These are phyloP conservation scores for Cryptoprocta ferox DNA, from an alignment of 2,797 vertebrate species.

Conservation along the genomic window DNA sequence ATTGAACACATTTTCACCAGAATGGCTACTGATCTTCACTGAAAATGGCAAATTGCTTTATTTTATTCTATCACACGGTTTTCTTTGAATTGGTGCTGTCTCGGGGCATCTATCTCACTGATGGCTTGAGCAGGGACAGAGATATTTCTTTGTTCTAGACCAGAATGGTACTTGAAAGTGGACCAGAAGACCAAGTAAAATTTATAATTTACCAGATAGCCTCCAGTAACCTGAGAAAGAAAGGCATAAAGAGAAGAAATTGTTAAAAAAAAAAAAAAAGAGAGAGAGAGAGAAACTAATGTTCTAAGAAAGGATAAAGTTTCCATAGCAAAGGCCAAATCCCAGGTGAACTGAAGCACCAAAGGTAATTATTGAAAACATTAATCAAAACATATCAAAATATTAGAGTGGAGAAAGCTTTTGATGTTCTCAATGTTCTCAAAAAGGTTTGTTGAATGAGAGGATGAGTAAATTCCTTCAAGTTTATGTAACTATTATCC, in stretches of 20 bases:
- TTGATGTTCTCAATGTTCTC: not conserved
- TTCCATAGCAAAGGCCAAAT: not conserved
- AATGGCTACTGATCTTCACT: constrained; percentile 19
- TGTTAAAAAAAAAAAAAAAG: not conserved
- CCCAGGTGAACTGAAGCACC: not conserved
- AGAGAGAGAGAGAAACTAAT: not conserved
- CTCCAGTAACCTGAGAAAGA: not conserved
- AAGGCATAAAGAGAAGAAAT: not conserved
- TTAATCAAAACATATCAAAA: not conserved
- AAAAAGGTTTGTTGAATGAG: not conserved
- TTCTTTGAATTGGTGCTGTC: constrained; percentile 50
- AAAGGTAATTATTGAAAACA: constrained; percentile 13
- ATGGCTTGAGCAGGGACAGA: constrained; percentile 8
- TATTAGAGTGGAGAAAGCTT: not conserved
- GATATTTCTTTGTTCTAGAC: constrained; percentile 20
- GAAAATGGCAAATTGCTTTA: constrained; percentile 59
- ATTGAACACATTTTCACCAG: constrained; percentile 40
- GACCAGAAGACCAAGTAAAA: not conserved
- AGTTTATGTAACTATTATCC: not conserved
- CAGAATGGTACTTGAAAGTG: not conserved
- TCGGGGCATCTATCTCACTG: constrained; percentile 21
- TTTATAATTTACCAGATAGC: not conserved
- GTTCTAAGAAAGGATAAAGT: not conserved
- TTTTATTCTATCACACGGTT: constrained; percentile 34
- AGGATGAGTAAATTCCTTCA: not conserved